phyloP scores from a whole-genome alignment of 2,113 vertebrate genomes.

The Epinephelus cyanopodus region DNA sequence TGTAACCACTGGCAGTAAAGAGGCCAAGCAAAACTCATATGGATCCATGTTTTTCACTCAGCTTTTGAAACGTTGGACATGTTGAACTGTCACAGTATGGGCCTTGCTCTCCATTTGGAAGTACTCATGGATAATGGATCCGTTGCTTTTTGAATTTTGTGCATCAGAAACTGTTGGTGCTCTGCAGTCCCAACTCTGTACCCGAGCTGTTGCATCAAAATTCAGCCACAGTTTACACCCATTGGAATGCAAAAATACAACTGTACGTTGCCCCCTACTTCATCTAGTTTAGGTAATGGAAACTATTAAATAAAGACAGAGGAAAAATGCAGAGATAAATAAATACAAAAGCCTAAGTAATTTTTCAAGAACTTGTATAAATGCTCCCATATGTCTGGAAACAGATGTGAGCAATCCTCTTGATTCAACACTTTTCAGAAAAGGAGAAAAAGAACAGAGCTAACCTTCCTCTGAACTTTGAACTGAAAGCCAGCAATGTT shows the following conservation, averaged over 20 bases:
- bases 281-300: constrained; percentile 72
- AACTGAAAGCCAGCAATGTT: constrained; percentile 49
- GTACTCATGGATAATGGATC: constrained; percentile 10
- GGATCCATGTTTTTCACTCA: constrained; percentile 39
- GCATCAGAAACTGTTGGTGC: neutral
- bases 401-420: constrained; percentile 70
- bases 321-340: constrained; percentile 74
- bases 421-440: constrained; percentile 60
- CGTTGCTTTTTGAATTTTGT: neutral
- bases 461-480: constrained; percentile 66
- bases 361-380: constrained; percentile 79
- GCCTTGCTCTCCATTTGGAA: neutral
- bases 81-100: neutral
- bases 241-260: constrained; percentile 45
- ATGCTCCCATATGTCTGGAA: constrained; percentile 79
- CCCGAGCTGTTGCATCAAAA: neutral
- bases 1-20: neutral
- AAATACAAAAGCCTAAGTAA: constrained; percentile 73
- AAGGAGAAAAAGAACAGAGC: constrained; percentile 3
- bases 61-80: neutral
- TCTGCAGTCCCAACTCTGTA: neutral
- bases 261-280: constrained; percentile 29
- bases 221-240: constrained; percentile 10
- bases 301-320: constrained; percentile 70
- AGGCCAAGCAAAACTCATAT: constrained; percentile 24